phyloP scores from a whole-genome alignment of 1,140 invertebrate species.

The Drosophila leontia region DNA sequence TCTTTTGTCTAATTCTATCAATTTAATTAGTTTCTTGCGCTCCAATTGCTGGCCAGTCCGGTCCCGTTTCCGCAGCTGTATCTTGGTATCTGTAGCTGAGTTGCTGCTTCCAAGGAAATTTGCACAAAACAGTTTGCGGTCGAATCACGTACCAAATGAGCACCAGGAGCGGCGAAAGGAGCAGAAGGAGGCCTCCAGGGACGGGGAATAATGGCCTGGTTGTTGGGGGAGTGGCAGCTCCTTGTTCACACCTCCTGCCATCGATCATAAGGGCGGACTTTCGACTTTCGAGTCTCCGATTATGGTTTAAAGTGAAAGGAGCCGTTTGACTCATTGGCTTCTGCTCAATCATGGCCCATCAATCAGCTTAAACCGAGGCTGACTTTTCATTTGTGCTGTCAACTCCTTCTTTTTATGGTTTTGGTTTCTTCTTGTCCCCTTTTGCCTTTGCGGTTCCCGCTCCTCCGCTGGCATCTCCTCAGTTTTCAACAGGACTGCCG shows the following conservation, averaged over 20 bases:
- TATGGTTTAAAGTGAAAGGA: conserved; percentile 60
- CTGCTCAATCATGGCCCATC: conserved; percentile 74
- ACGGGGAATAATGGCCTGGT: conserved; percentile 14
- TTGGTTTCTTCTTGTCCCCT: conserved; percentile 10
- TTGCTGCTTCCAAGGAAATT: conserved; percentile 38
- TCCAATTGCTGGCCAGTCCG: conserved; percentile 62
- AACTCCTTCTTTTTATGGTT: conserved; percentile 67
- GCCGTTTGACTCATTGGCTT: conserved; percentile 64
- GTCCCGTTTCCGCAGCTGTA: conserved; percentile 8
- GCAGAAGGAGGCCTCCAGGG: conserved; percentile 22
- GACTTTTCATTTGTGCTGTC: conserved; percentile 72
- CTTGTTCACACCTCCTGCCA: conserved; percentile 73
- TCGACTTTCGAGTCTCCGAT: conserved; percentile 56
- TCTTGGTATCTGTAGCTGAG: conserved; percentile 16
- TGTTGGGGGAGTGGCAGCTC: conserved; percentile 57
- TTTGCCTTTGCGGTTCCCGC: conserved; percentile 63
- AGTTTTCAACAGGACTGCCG: conserved; percentile 43
- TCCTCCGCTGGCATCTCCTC: conserved; percentile 62
- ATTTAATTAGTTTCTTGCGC: conserved; percentile 81
- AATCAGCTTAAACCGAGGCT: conserved; percentile 53
- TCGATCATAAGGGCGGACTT: conserved; percentile 71
- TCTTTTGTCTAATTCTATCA: conserved; percentile 78
- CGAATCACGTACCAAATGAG: conserved; percentile 77
- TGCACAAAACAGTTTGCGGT: conserved; percentile 59
- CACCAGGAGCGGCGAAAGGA: conserved; percentile 7